These are phyloP conservation scores for Semibalanus balanoides DNA, from an alignment of 1,140 invertebrate genomes.

Conservation along the genomic window DNA sequence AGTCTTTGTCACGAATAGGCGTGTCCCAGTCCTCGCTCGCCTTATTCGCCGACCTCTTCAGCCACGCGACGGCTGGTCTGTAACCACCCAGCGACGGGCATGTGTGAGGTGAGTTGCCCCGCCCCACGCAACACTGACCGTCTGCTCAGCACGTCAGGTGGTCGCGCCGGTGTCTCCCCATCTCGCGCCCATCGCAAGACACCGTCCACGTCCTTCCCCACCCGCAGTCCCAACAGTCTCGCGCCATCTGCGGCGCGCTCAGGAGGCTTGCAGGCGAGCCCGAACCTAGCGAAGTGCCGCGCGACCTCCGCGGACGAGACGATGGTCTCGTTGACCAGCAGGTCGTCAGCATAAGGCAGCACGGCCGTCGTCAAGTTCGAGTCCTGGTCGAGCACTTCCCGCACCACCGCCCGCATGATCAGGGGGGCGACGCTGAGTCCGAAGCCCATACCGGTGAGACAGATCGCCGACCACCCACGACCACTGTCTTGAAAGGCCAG, in stretches of 20 bases:
- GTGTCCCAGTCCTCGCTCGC: not conserved
- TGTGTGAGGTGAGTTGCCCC: not conserved
- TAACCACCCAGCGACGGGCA: not conserved
- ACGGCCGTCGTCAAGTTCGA: not conserved
- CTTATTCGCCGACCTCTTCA: not conserved
- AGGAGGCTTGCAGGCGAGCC: not conserved
- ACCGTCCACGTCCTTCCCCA: not conserved
- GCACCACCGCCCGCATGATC: slow-evolving; percentile 7
- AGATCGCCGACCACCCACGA: slow-evolving; percentile 1
- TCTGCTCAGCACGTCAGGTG: not conserved
- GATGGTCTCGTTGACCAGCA: slow-evolving; percentile 6
- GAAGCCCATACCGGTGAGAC: slow-evolving; percentile 4
- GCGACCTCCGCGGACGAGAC: not conserved
- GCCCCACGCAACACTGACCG: not conserved
- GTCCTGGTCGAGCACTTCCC: slow-evolving; percentile 7
- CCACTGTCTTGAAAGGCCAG: slow-evolving; percentile 7
- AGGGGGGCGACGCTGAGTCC: slow-evolving; percentile 6
- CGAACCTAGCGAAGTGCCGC: not conserved
- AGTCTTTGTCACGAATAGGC: not conserved
- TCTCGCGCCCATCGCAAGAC: not conserved
- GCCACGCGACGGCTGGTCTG: too few relatives aligned
- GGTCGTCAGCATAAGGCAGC: slow-evolving; percentile 3
- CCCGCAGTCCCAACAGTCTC: not conserved
- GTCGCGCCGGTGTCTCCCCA: not conserved
- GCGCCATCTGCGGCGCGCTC: slow-evolving; percentile 1